These are phyloP conservation scores for Phocides pigmalion DNA, from an alignment of 1,140 invertebrate genomes.

Conservation along the genomic window DNA sequence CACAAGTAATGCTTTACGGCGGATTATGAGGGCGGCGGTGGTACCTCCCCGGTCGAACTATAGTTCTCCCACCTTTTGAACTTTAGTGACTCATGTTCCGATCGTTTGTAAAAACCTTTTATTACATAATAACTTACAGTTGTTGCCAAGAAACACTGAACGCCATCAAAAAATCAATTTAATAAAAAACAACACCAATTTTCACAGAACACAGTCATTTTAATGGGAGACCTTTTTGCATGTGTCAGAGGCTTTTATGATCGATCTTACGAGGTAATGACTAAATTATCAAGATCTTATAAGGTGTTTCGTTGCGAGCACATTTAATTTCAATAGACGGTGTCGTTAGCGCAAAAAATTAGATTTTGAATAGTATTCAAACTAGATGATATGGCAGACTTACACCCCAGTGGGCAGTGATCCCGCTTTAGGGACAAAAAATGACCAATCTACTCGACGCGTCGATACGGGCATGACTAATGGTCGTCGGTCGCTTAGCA, in stretches of 20 bases:
- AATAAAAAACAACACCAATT: slow-evolving; percentile 17
- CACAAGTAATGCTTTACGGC: too few species aligned
- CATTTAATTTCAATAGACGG: slow-evolving; percentile 29
- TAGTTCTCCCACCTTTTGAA: too few species aligned
- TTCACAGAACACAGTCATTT: not conserved
- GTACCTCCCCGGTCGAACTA: too few species aligned
- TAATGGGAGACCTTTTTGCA: slow-evolving; percentile 31
- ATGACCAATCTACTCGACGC: slow-evolving; percentile 70
- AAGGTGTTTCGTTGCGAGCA: slow-evolving; percentile 23
- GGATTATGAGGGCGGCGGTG: too few species aligned
- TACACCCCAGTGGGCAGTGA: slow-evolving; percentile 55
- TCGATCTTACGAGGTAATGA: slow-evolving; percentile 32
- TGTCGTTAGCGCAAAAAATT: slow-evolving; percentile 34
- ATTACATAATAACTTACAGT: not conserved
- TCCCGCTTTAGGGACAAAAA: slow-evolving; percentile 67
- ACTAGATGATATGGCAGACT: slow-evolving; percentile 39
- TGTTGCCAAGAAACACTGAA: not conserved
- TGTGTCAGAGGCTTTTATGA: slow-evolving; percentile 27
- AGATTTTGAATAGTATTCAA: slow-evolving; percentile 32
- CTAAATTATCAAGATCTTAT: slow-evolving; percentile 40
- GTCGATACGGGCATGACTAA: slow-evolving; percentile 77
- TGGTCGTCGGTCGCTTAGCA: slow-evolving; percentile 64
- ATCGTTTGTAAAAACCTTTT: not conserved
- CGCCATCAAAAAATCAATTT: slow-evolving; percentile 12
- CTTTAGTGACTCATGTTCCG: too few species aligned